Evolutionary conservation across 1,140 invertebrate species (phyloP), one percentile per base, ranked within the genome.

Genomic region (Xylocopa sonorina): DNA sequence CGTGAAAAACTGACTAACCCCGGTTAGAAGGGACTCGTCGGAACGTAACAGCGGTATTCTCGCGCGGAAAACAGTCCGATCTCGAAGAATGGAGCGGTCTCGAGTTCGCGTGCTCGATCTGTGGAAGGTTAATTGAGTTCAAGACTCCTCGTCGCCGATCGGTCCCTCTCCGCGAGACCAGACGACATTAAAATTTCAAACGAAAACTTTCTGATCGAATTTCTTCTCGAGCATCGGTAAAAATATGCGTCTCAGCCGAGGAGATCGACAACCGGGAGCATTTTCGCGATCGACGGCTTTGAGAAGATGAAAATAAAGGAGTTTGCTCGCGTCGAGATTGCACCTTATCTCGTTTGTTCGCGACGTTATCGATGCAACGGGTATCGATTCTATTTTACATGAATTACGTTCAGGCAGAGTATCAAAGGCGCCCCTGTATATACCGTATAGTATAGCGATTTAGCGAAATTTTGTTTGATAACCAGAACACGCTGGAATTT

Each of bases 201-300:
- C 41, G 24, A n/a, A 46, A 64, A 64, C 14, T 43, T 64, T 64
- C 55, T 21, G 29, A 64, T 64, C 62, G 38, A 64, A 64, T 64
- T 64, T 64, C 41, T 43, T 24, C 16, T 46, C 9, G 62, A 64
- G 46, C 62, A 46, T 24, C 16, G 14, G 0, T n/a, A 24, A 18
- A 46, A 29, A 64, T 46, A 29, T 64, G 41, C 9, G 4, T 46
- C 24, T 10, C 7, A n/a, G 24, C 16, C 6, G 3, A 9, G 29
- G 32, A 3, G 21, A 34, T 18, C 32, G 9, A n/a, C 12, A 10
- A 7, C 10, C 43, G 7, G 3, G 16, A 9, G n/a, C 6, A 53
- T 24, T 53, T 9, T 27, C 32, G 24, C 27, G 21, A n/a, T 18
- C 7, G 18, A 4, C 57, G 57, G 10, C 7, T n/a, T 18, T 7